Evolutionary conservation across 2,113 vertebrate species (phyloP).

Genomic region (Hyla sarda): DNA sequence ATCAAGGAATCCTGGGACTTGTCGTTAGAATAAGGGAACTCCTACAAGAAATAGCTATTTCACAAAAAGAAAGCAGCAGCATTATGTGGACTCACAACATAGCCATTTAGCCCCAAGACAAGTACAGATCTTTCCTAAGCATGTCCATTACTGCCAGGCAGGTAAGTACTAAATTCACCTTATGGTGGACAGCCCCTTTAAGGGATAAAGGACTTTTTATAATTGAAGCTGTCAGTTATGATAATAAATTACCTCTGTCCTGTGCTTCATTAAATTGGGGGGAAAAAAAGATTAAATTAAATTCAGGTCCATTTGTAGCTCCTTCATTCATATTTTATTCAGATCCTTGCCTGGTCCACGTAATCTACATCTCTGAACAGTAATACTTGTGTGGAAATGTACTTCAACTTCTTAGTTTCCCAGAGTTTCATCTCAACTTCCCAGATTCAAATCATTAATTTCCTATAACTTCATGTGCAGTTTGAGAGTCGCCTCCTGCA

Average conservation of each 20-base stretch:
- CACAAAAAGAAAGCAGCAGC: too few relatives aligned
- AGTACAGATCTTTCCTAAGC: too few relatives aligned
- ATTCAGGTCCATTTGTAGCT: neutral
- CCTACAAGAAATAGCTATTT: too few relatives aligned
- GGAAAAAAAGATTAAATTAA: neutral
- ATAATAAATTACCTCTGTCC: neutral
- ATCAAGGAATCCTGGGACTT: too few relatives aligned
- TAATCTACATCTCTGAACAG: slow-evolving; percentile 3
- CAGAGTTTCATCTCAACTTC: slow-evolving; percentile 6
- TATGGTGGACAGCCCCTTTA: too few relatives aligned
- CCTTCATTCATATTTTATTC: neutral
- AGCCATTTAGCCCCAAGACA: too few relatives aligned
- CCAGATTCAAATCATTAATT: slow-evolving; percentile 43
- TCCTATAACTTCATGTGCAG: slow-evolving; percentile 24
- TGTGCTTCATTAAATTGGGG: neutral
- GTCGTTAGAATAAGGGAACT: too few relatives aligned
- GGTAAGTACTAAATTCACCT: too few relatives aligned
- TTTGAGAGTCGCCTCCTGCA: slow-evolving; percentile 28
- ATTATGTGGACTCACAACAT: too few relatives aligned
- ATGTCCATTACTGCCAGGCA: too few relatives aligned
- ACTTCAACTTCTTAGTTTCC: slow-evolving; percentile 9
- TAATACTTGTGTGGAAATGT: neutral
- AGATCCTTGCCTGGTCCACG: neutral
- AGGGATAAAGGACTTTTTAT: too few relatives aligned
- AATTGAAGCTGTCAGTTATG: too few relatives aligned